Conservation (phyloP, 2,888 invertebrate genomes). For the Phaonia tiefii region DNA sequence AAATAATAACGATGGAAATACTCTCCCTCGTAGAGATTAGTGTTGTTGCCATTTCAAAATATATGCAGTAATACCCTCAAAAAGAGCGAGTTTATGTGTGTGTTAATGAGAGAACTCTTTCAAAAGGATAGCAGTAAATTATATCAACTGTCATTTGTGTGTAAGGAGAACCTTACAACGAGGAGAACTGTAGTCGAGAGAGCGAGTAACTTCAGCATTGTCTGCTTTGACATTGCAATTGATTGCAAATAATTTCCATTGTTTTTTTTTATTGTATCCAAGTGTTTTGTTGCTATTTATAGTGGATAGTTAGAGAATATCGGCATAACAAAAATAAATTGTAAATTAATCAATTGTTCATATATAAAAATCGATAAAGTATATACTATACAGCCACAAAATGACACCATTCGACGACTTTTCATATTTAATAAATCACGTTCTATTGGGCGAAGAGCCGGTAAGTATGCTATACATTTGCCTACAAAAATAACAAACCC, state of each 20-base stretch:
- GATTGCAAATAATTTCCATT: conserved; percentile 51
- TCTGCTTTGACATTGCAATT: conserved; percentile 63
- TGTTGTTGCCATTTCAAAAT: not conserved
- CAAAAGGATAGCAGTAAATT: not conserved
- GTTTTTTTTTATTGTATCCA: too few relatives aligned
- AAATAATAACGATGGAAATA: conserved; percentile 11
- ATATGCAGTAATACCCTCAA: not conserved
- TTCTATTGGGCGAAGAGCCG: conserved; percentile 84
- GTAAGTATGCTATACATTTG: conserved; percentile 78
- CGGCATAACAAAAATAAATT: not conserved
- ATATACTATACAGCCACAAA: conserved; percentile 40
- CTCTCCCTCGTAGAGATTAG: not conserved
- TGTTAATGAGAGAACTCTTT: not conserved
- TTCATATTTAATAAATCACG: conserved; percentile 83
- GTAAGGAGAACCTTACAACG: not conserved
- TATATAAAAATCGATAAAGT: not conserved
- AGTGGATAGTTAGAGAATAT: not conserved
- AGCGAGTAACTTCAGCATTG: conserved; percentile 47
- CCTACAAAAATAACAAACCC: not conserved
- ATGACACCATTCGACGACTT: conserved; percentile 84
- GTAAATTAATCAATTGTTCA: not conserved
- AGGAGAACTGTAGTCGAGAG: not conserved
- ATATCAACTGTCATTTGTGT: conserved; percentile 26
- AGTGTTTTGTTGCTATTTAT: conserved; percentile 43
- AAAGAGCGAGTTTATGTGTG: not conserved